A percentile compares a stretch with the other conserved stretches of the same genome.
Evolutionary conservation across 2,888 invertebrate genomes (phyloP).

Genomic region (Noctua janthe): DNA sequence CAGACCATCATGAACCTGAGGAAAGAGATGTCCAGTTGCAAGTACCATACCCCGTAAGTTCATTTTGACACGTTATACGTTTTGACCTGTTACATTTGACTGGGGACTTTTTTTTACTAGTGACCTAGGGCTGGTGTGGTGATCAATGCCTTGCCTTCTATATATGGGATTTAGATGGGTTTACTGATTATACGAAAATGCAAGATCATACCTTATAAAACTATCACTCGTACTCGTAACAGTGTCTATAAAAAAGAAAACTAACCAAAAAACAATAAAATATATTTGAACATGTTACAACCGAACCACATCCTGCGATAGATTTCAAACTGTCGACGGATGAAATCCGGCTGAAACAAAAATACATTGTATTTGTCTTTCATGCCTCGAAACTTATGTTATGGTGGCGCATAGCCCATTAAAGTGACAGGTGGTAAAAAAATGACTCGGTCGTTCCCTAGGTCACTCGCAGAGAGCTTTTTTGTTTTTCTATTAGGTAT

Average conservation of each 20-base stretch:
- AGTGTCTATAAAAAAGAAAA: constrained; percentile 2
- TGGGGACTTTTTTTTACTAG: not conserved
- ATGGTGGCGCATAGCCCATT: constrained; percentile 7
- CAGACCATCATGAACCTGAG: constrained; percentile 77
- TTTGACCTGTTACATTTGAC: not conserved
- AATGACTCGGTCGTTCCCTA: constrained; percentile 28
- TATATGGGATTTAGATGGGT: not conserved
- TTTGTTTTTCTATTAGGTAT: too few species aligned
- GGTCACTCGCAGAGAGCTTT: not conserved
- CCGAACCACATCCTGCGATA: constrained; percentile 38
- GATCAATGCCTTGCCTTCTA: not conserved
- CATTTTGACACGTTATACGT: not conserved
- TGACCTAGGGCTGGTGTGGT: not conserved
- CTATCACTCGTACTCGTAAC: not conserved
- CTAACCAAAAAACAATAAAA: constrained; percentile 14
- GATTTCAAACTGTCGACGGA: constrained; percentile 30
- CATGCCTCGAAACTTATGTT: constrained; percentile 19
- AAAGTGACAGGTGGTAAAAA: constrained; percentile 12
- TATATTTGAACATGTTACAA: constrained; percentile 3
- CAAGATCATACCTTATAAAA: too few species aligned
- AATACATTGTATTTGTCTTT: constrained; percentile 38
- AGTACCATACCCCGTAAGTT: constrained; percentile 74
- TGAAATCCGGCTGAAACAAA: constrained; percentile 45
- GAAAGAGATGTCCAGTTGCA: constrained; percentile 73
- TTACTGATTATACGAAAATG: too few species aligned